A percentile compares a stretch with the other conserved stretches of the same genome.
These are phyloP conservation scores for Brachionus koreanus DNA, from an alignment of 1,140 invertebrate genomes.

Conservation along the genomic window DNA sequence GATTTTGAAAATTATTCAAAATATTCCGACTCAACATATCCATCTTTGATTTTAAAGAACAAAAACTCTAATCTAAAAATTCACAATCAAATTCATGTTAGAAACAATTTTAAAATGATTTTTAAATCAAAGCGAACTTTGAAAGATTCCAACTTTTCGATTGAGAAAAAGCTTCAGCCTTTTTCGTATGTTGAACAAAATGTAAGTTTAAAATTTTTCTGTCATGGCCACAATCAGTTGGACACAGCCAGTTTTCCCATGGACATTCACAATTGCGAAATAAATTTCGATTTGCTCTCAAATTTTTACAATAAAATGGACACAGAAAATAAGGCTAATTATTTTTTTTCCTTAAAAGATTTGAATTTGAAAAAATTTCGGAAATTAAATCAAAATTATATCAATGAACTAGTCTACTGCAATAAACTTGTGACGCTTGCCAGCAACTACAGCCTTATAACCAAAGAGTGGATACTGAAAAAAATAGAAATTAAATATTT, in stretches of 20 bases:
- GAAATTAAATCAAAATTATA: neutral
- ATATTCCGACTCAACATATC: neutral
- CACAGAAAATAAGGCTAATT: neutral
- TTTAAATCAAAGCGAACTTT: neutral
- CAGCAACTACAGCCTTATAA: neutral
- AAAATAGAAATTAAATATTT: conserved; percentile 20
- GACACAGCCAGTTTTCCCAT: conserved; percentile 26
- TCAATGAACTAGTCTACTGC: neutral
- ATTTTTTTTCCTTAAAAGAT: neutral
- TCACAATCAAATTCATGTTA: conserved; percentile 36
- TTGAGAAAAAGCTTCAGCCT: neutral
- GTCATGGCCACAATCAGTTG: neutral
- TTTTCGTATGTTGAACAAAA: conserved; percentile 39
- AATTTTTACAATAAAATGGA: neutral
- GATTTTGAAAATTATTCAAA: neutral
- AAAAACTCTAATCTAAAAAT: neutral
- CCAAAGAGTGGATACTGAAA: conserved; percentile 36
- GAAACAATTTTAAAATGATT: conserved; percentile 18
- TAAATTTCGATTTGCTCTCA: neutral
- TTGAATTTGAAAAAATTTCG: neutral
- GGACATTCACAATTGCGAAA: conserved; percentile 15
- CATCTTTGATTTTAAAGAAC: neutral
- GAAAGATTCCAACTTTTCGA: neutral
- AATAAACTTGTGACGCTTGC: neutral
- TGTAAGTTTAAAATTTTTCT: conserved; percentile 15